A percentile compares a stretch with the other conserved stretches of the same genome.
Conservation (phyloP, 2,888 invertebrate genomes). For the Drosophila rellima region DNA sequence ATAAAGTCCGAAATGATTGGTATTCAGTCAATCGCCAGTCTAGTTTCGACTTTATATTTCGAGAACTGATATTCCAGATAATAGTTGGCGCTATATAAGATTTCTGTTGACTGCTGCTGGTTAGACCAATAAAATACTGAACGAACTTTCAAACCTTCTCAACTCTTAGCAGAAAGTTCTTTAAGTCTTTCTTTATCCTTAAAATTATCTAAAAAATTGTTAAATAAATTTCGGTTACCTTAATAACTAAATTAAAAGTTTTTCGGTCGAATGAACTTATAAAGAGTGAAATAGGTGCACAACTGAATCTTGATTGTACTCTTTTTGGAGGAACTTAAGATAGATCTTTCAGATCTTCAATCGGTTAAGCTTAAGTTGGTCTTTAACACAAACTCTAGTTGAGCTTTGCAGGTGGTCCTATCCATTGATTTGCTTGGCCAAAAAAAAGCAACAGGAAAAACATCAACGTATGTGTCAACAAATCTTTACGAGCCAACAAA, state of each 20-base stretch:
- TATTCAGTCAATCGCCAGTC: constrained; percentile 11
- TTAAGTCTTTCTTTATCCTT: too few species aligned
- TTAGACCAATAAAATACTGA: too few species aligned
- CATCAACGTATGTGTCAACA: constrained; percentile 76
- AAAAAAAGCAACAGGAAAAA: constrained; percentile 36
- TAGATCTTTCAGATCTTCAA: constrained; percentile 8
- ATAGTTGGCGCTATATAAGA: background rate
- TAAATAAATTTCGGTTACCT: background rate
- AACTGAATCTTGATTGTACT: background rate
- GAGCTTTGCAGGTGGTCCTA: constrained; percentile 62
- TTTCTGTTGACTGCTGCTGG: background rate
- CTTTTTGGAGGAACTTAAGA: background rate
- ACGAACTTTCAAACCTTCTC: too few species aligned
- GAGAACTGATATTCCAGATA: constrained; percentile 1
- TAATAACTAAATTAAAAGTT: background rate
- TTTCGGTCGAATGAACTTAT: background rate
- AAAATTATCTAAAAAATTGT: too few species aligned
- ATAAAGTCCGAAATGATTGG: constrained; percentile 18
- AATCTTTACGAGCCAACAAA: constrained; percentile 75
- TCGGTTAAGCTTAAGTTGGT: constrained; percentile 4
- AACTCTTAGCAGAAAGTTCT: background rate
- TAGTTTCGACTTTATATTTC: constrained; percentile 19
- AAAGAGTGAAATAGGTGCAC: background rate
- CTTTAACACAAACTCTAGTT: constrained; percentile 10
- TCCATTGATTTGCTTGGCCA: constrained; percentile 59